Base-by-base conservation (phyloP, 2,888 invertebrate species). In the Operophtera brumata region DNA sequence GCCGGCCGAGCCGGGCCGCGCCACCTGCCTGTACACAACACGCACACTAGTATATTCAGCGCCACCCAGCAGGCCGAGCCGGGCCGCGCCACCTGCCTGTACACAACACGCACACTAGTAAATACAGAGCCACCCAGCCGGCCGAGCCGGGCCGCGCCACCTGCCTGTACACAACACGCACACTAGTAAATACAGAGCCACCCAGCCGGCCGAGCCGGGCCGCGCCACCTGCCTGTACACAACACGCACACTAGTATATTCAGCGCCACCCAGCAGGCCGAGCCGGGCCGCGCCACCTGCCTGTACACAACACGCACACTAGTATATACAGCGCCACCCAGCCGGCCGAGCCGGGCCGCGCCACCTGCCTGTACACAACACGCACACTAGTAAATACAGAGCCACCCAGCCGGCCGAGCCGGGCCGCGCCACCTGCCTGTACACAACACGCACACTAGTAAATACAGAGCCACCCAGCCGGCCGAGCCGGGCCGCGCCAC, bases 11-110 rank as follows among this genome's bases (percentile, higher is more conserved):
- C 99, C 99, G 0, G 99, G 99, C 53, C 97, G 92, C 56, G 96
- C 84, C 47, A 94, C 73, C 64, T 57, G 50, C 36, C 71, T 47
- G 47, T 39, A 42, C 37, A 40, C 40, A 10, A 99, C 99, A 55
- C 99, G 92, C 10, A 99, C 99, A 75, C 99, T n/a, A n/a, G n/a
- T n/a, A n/a, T n/a, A n/a, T n/a, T n/a, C n/a, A n/a, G 92, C 30
- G 95, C 94, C 62, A 98, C 94, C 97, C 97, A 99, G 36, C 99
- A 99, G 64, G 96, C 95, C 78, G 98, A 98, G 55, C 99, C 99
- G 0, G 99, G 99, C 53, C 97, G 92, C 56, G 96, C 84, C 47
- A 94, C 73, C 64, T 57, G 50, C 36, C 71, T 47, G 47, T 39
- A 42, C 37, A 40, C 40, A 10, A 3, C 2, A 5, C 34, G 11